Base-by-base conservation (phyloP, 2,797 vertebrate species). In the Myiothlypis chrysogaster region DNA sequence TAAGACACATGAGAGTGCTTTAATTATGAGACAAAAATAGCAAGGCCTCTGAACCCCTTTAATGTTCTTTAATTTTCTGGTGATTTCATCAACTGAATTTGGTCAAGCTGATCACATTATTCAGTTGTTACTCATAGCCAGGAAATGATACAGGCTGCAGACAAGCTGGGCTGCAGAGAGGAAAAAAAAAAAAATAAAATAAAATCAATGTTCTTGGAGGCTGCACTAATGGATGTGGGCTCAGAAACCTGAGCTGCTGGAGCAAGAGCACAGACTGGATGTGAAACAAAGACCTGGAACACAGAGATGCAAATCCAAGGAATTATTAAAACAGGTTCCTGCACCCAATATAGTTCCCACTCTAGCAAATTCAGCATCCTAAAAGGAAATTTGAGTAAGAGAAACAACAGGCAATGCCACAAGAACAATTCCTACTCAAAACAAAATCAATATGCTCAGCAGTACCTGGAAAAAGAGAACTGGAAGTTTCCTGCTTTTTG, bases 221-320 rank as follows among this genome's bases (percentile, higher is more conserved):
- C 84, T 80, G 44, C 46, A 63, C 83, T 95, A 93, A 95, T 92
- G 94, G 93, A 80, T 87, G 52, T 44, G 56, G 81, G 50, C 76
- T 89, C 46, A 61, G 77, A 68, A 95, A 81, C 30, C 35, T 8
- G 63, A 39, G 55, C 87, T 68, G 87, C 56, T 39, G 73, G 44
- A 88, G 83, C 47, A 86, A 72, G 32, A 9, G 34, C 60, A 59
- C 23, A 2, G 27, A n/a, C 12, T 56, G 39, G 20, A 76, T 41
- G 49, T 12, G 43, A 65, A 87, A 80, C 15, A 55, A 60, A 88
- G 50, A 16, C 34, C 5, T 35, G 59, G 28, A 92, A n/a, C 5
- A 69, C 9, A 52, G 55, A 70, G 25, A 52, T 20, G 32, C n/a
- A 50, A 76, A 81, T 11, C 30, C 49, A 78, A 61, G 55, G 72